Evolutionary conservation across 2,113 vertebrate species (phyloP).

Genomic region (Sturnira hondurensis): DNA sequence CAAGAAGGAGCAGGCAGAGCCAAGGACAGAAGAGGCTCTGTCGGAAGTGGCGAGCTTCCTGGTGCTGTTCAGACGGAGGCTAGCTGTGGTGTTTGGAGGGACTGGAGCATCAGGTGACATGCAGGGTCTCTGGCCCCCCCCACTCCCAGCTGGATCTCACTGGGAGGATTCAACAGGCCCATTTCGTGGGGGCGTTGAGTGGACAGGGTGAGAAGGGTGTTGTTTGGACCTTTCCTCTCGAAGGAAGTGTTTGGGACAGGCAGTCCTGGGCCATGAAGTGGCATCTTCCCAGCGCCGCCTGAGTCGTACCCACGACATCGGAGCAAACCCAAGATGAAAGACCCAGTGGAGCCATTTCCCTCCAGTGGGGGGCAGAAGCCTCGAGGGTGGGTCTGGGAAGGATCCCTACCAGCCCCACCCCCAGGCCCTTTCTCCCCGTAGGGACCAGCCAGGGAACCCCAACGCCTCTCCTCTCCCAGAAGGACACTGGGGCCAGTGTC

Average conservation of each 20-base stretch:
- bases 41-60: not conserved
- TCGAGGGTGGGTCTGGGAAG: not conserved
- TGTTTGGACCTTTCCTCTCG: not conserved
- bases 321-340: not conserved
- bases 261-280: not conserved
- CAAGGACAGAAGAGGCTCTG: not conserved
- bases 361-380: not conserved
- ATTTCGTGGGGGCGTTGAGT: not conserved
- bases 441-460: not conserved
- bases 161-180: no score
- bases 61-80: not conserved
- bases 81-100: not conserved
- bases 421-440: not conserved
- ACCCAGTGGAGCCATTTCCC: fast-evolving
- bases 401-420: not conserved
- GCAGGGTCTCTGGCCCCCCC: not conserved
- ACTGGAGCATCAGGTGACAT: not conserved
- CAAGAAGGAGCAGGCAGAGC: slow-evolving; percentile 12
- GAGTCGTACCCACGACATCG: not conserved
- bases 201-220: not conserved
- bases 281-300: not conserved
- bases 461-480: not conserved
- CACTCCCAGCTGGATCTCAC: not conserved
- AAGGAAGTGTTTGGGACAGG: not conserved
- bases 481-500: not conserved